Conservation (phyloP, 2,797 vertebrate genomes). For the Ptychobarbus kaznakovi region DNA sequence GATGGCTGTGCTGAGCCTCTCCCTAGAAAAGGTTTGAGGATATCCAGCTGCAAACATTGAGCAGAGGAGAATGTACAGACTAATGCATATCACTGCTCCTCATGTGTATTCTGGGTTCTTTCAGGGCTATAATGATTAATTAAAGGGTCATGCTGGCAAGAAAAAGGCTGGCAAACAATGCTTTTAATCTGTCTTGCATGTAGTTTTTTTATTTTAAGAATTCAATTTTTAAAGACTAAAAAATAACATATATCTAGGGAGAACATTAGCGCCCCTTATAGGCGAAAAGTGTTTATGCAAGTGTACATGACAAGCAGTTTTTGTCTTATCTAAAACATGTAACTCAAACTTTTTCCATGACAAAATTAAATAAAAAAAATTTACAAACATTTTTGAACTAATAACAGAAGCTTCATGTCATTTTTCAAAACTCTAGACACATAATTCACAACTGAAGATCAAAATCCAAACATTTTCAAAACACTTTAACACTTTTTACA, state of each 20-base stretch:
- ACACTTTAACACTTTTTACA: too few relatives aligned
- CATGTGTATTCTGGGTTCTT: not conserved
- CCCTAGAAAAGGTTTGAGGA: constrained; percentile 3
- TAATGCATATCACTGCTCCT: not conserved
- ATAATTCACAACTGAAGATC: too few relatives aligned
- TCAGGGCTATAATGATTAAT: not conserved
- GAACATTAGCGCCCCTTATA: constrained; percentile 3
- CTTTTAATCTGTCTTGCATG: not conserved
- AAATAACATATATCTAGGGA: not conserved
- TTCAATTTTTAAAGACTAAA: not conserved
- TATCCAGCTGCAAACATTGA: constrained; percentile 10
- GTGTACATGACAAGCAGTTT: not conserved
- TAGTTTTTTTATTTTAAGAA: not conserved
- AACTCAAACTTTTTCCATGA: not conserved
- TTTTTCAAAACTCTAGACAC: too few relatives aligned
- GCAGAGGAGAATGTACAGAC: constrained; percentile 3
- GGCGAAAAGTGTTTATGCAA: not conserved
- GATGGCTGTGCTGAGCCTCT: not conserved
- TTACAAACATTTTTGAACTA: too few relatives aligned
- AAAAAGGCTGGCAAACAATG: not conserved
- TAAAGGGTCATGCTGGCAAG: not conserved
- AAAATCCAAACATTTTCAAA: too few relatives aligned
- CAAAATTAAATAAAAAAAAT: too few relatives aligned
- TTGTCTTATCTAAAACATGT: not conserved
- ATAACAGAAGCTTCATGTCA: too few relatives aligned